Percentiles rank a stretch among this genome's conserved stretches.
Conservation (phyloP, 2,797 vertebrate genomes). For the Picus viridis region DNA sequence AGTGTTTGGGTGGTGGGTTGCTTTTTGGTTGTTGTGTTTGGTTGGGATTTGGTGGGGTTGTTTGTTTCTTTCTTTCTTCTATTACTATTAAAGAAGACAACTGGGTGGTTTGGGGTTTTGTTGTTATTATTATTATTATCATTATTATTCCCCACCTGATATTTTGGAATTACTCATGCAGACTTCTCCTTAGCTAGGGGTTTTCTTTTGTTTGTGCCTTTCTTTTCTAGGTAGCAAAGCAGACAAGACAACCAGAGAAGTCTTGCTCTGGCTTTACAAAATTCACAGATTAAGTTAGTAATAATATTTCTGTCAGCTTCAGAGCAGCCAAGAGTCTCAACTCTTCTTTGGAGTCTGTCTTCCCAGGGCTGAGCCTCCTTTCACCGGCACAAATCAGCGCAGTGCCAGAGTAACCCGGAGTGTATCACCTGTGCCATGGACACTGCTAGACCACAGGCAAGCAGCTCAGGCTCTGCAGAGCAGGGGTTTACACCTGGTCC, state of each 20-base stretch:
- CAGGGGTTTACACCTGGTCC: background rate
- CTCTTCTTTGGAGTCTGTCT: background rate
- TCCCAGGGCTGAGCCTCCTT: background rate
- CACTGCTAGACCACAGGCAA: background rate
- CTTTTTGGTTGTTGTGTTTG: too few relatives aligned
- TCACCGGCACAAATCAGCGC: background rate
- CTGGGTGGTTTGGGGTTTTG: too few relatives aligned
- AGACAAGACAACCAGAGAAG: background rate
- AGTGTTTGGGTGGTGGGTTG: background rate
- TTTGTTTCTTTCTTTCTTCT: background rate
- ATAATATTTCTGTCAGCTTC: background rate
- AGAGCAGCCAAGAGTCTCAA: background rate
- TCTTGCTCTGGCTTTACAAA: background rate
- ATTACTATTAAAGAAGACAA: slow-evolving; percentile 8
- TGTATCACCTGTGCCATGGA: fast-evolving
- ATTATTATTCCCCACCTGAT: background rate
- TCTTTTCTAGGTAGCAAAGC: background rate
- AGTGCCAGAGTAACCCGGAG: background rate
- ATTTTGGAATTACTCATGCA: background rate
- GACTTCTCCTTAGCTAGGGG: background rate
- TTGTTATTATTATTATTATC: background rate
- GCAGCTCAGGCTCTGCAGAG: background rate
- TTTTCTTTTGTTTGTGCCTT: background rate
- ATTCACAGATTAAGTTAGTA: background rate
- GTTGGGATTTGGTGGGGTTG: background rate